Evolutionary conservation across 1,140 invertebrate genomes (phyloP).

Genomic region (Adoxophyes honmai): DNA sequence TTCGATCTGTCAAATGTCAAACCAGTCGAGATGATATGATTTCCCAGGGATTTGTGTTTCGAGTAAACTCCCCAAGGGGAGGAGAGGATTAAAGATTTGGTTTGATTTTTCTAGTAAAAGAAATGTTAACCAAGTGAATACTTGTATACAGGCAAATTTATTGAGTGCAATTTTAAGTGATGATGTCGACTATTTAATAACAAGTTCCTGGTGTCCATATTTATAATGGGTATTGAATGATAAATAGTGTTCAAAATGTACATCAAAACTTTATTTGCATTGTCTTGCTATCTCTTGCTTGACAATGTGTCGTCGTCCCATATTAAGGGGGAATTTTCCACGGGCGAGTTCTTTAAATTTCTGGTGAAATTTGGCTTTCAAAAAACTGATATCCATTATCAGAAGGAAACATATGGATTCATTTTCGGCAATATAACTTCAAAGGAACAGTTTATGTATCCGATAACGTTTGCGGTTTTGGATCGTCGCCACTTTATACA

Average conservation of each 20-base stretch:
- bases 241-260: conserved; percentile 44
- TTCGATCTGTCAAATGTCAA: not conserved
- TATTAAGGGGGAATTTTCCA: conserved; percentile 64
- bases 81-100: not conserved
- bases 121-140: not conserved
- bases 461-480: conserved; percentile 91
- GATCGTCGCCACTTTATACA: conserved; percentile 92
- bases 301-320: conserved; percentile 40
- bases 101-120: not conserved
- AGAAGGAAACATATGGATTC: conserved; percentile 91
- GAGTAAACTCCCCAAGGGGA: not conserved
- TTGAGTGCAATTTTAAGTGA: too few species aligned
- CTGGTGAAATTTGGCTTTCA: conserved; percentile 97
- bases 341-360: conserved; percentile 89
- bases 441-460: conserved; percentile 79
- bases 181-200: too few species aligned
- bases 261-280: conserved; percentile 41
- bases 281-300: conserved; percentile 43
- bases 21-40: not conserved
- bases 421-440: conserved; percentile 96
- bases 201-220: too few species aligned
- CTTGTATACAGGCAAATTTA: too few species aligned
- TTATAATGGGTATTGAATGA: not conserved
- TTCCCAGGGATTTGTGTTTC: too few species aligned
- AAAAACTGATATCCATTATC: conserved; percentile 92